Evolutionary conservation across 1,140 invertebrate genomes (phyloP).

Genomic region (Nautilus pompilius): DNA sequence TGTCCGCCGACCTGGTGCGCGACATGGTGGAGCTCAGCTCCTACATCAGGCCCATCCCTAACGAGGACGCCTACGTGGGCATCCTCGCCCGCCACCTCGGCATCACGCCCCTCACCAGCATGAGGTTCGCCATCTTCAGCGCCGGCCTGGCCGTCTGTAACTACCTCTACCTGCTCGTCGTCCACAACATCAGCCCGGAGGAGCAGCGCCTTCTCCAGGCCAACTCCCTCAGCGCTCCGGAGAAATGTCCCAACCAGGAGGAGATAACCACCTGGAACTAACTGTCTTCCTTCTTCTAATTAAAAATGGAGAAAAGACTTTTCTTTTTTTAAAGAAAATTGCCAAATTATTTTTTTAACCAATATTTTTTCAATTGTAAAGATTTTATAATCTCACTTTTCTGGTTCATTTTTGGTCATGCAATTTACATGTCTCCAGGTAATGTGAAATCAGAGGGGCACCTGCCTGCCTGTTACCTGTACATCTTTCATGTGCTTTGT

Average conservation of each 20-base stretch:
- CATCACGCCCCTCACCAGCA: slow-evolving; percentile 22
- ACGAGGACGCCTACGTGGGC: slow-evolving; percentile 42
- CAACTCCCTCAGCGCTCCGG: slow-evolving; percentile 20
- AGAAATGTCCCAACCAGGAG: slow-evolving; percentile 14
- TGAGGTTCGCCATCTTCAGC: slow-evolving; percentile 27
- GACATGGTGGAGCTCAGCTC: slow-evolving; percentile 24
- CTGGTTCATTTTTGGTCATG: too few species aligned
- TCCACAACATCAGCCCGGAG: slow-evolving; percentile 25
- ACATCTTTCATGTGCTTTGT: too few species aligned
- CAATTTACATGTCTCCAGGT: too few species aligned
- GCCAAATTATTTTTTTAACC: background rate
- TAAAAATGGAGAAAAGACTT: background rate
- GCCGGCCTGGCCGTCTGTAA: slow-evolving; percentile 36
- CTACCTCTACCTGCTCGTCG: slow-evolving; percentile 33
- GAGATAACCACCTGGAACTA: slow-evolving; percentile 22
- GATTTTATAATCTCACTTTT: too few species aligned
- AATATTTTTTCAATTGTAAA: too few species aligned
- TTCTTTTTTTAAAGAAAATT: background rate
- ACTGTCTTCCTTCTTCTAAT: background rate
- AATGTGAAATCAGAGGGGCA: too few species aligned
- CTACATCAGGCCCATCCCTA: slow-evolving; percentile 30
- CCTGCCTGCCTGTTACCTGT: too few species aligned
- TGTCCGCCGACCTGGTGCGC: slow-evolving; percentile 34
- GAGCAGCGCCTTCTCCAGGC: slow-evolving; percentile 19
- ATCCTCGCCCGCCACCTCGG: slow-evolving; percentile 25